phyloP scores from a whole-genome alignment of 2,888 invertebrate species.

The Nomada hirtipes region DNA sequence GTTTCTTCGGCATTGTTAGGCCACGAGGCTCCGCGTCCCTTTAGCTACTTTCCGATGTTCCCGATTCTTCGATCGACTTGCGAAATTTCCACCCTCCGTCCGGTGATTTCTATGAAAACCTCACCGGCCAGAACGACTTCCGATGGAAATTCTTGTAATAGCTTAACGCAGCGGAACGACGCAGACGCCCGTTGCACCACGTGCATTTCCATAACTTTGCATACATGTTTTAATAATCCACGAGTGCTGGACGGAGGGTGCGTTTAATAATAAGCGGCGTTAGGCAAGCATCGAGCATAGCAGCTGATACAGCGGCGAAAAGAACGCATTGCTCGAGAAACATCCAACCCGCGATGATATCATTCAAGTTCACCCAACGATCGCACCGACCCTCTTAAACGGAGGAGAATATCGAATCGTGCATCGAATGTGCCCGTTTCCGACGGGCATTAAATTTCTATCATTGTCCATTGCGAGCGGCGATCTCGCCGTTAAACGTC shows the following conservation, averaged over 20 bases:
- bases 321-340: slow-evolving; percentile 14
- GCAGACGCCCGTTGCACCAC: slow-evolving; percentile 76
- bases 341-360: not conserved
- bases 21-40: too few species aligned
- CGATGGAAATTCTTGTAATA: slow-evolving; percentile 72
- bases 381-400: slow-evolving; percentile 4
- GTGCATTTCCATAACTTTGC: slow-evolving; percentile 83
- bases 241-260: slow-evolving; percentile 38
- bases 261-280: slow-evolving; percentile 50
- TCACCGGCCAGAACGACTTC: slow-evolving; percentile 30
- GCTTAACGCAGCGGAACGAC: slow-evolving; percentile 70
- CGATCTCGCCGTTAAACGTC: not conserved
- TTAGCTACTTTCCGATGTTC: not conserved
- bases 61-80: slow-evolving; percentile 3
- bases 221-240: slow-evolving; percentile 82
- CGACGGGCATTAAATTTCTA: slow-evolving; percentile 4
- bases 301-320: slow-evolving; percentile 36
- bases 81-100: not conserved
- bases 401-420: not conserved
- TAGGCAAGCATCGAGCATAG: slow-evolving; percentile 49
- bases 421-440: not conserved
- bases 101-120: slow-evolving; percentile 4
- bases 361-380: slow-evolving; percentile 6
- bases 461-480: slow-evolving; percentile 1
- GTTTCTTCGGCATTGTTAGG: not conserved